A percentile compares a stretch with the other conserved stretches of the same genome.
Conservation (phyloP, 2,113 vertebrate genomes). For the Hemichromis elongatus region DNA sequence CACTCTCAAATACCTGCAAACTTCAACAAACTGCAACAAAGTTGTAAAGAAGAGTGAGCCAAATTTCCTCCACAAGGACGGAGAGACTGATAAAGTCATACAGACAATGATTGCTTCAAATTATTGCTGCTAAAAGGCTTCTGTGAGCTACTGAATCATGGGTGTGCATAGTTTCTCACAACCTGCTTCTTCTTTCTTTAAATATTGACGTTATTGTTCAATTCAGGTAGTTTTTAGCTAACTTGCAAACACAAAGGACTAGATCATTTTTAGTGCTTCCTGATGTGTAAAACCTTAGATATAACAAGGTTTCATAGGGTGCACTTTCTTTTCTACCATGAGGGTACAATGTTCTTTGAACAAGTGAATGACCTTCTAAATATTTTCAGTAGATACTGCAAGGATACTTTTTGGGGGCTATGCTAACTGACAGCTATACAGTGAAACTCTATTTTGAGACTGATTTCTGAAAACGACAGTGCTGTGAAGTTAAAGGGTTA, state of each 20-base stretch:
- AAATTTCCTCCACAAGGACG: neutral
- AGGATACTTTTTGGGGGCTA: too few relatives aligned
- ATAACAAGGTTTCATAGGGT: neutral
- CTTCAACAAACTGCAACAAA: neutral
- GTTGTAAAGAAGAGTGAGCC: neutral
- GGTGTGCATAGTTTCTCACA: neutral
- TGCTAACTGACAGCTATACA: neutral
- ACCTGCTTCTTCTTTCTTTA: neutral
- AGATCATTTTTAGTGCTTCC: neutral
- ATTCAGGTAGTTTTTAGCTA: neutral
- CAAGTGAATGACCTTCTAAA: neutral
- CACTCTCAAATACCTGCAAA: neutral
- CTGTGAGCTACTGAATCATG: neutral
- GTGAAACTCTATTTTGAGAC: neutral
- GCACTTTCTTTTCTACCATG: neutral
- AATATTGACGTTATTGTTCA: neutral
- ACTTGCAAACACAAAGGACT: neutral
- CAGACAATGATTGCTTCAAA: neutral
- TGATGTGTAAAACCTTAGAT: neutral
- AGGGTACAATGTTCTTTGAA: neutral
- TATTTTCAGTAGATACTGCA: neutral
- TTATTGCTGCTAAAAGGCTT: neutral
- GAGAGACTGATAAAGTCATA: neutral
- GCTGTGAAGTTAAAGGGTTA: neutral
- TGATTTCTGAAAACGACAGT: neutral